Evolutionary conservation across 2,888 invertebrate genomes (phyloP), one percentile per base, ranked within the genome.

Genomic region (Drosophila pseudotalamancana): DNA sequence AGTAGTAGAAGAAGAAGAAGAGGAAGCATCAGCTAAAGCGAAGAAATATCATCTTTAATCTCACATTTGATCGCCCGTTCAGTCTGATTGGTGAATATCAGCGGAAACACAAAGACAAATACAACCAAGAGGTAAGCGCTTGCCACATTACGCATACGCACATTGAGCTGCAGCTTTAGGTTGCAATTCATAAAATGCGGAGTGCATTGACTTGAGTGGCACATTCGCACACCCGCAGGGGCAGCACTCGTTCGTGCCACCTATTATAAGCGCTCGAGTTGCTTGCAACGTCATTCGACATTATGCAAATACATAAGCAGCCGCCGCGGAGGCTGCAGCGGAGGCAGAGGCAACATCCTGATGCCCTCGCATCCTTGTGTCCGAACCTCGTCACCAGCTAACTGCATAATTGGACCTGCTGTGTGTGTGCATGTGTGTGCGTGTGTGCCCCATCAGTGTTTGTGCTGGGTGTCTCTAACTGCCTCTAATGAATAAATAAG

Each of bases 401-500:
- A 56, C 55, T 61, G 62, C 72, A 86, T 87, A 84, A 84, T 84
- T 87, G 75, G 77, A 88, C 62, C 60, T 69, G 60, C 56, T 45
- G 27, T 50, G 27, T 49, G 42, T 31, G 51, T 49, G 35, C 37
- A 37, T 50, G 37, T 56, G 34, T 49, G 54, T 59, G 62, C 51
- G 34, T 63, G 59, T 57, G 59, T 63, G 62, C 48, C 23, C 46
- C 61, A 66, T 65, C 60, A 75, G 62, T 69, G 53, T 31, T 32
- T 60, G 45, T 54, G 69, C 59, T 74, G 76, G 81, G 85, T 74
- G 86, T 82, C 84, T 74, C 75, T 83, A 80, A 85, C 79, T 77
- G 81, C 74, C 78, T 88, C 80, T 88, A 89, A 89, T 89, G 90
- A 90, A 89, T 88, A 89, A 87, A 89, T 90, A 90, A 90, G 88